These are phyloP conservation scores for Myodes glareolus DNA, from an alignment of 2,113 vertebrate species.

Conservation along the genomic window DNA sequence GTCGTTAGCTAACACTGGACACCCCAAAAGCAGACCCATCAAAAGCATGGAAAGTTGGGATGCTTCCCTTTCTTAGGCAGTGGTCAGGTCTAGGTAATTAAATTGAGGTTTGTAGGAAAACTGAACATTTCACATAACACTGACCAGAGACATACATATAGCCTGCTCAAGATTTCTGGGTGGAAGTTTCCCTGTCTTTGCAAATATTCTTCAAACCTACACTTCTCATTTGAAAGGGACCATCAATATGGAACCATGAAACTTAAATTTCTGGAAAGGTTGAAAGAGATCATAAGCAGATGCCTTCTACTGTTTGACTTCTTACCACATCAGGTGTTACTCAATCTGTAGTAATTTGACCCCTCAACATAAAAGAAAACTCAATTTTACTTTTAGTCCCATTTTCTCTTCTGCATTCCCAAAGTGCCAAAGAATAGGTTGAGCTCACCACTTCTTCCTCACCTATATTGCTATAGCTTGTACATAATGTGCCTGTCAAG, in stretches of 20 bases:
- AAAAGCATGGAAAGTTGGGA: neutral
- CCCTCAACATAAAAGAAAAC: neutral
- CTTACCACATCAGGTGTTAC: neutral
- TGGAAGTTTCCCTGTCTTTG: neutral
- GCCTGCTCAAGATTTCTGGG: neutral
- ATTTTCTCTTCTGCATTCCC: neutral
- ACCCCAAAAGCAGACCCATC: neutral
- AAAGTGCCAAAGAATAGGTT: neutral
- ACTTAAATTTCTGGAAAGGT: neutral
- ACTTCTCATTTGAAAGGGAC: neutral
- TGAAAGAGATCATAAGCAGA: neutral
- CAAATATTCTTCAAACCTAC: constrained; percentile 20
- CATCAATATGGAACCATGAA: neutral
- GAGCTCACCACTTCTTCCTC: neutral
- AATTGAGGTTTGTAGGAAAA: neutral
- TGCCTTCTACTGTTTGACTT: neutral
- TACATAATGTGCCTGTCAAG: neutral
- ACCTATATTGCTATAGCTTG: neutral
- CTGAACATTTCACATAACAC: constrained; percentile 1
- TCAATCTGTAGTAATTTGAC: neutral
- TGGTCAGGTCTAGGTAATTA: neutral
- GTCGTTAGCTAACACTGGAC: neutral
- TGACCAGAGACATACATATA: neutral
- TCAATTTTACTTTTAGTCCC: neutral
- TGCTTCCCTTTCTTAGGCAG: neutral